phyloP scores from a whole-genome alignment of 2,113 vertebrate genomes.

The Apodemus sylvaticus region DNA sequence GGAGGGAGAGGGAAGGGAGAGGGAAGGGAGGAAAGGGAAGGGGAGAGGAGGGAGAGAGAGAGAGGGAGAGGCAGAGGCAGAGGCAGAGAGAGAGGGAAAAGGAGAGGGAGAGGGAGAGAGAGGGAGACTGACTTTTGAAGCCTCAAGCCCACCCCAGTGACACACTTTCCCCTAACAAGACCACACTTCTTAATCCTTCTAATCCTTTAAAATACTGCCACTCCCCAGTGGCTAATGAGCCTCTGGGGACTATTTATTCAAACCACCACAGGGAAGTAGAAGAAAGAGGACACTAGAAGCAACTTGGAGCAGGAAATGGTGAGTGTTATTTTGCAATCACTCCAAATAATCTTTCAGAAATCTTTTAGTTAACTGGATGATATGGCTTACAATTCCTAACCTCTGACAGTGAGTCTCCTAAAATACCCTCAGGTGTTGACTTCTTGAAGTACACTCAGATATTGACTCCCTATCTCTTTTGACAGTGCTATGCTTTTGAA shows the following conservation, averaged over 20 bases:
- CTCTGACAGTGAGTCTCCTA: slow-evolving; percentile 36
- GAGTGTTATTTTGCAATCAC: slow-evolving; percentile 18
- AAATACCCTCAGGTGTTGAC: slow-evolving; percentile 64
- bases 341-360: slow-evolving; percentile 31
- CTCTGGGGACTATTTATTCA: background rate
- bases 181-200: background rate
- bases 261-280: background rate
- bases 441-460: slow-evolving; percentile 48
- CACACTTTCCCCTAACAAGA: background rate
- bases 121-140: background rate
- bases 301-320: background rate
- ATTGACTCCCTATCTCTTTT: slow-evolving; percentile 68
- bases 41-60: background rate
- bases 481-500: slow-evolving; percentile 10
- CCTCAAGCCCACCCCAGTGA: background rate
- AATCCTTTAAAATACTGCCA: background rate
- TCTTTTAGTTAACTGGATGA: slow-evolving; percentile 37
- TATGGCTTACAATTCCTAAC: slow-evolving; percentile 34
- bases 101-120: background rate
- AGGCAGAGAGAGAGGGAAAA: background rate
- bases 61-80: too few relatives aligned
- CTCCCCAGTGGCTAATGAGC: background rate
- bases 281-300: background rate
- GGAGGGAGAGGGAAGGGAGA: background rate
- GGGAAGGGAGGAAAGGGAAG: background rate